Percentiles rank a stretch among this genome's conserved stretches.
Evolutionary conservation across 2,888 invertebrate species (phyloP).

Genomic region (Noctua fimbriata): DNA sequence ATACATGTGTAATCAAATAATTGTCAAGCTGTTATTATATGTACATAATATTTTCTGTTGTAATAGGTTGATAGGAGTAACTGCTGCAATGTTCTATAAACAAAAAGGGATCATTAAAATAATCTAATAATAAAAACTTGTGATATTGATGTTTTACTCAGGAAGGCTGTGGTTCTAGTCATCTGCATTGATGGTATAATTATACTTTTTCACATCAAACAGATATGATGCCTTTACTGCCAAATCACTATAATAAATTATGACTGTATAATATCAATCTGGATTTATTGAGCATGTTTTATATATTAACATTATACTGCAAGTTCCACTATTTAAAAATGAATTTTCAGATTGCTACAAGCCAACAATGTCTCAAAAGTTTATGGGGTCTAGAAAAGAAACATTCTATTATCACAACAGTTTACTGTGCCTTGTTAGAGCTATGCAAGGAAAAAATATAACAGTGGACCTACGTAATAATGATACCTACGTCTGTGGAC

Average conservation of each 20-base stretch:
- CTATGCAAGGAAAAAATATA: conserved; percentile 90
- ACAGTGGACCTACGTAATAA: conserved; percentile 92
- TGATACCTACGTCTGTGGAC: conserved; percentile 91
- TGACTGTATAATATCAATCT: neutral
- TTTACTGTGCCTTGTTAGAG: conserved; percentile 91
- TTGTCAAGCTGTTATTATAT: neutral
- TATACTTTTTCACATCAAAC: neutral
- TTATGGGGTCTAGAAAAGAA: conserved; percentile 83
- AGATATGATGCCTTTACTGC: neutral
- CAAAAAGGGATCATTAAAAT: neutral
- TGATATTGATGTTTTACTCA: neutral
- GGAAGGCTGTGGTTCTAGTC: neutral
- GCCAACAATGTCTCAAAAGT: conserved; percentile 63
- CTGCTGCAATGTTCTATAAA: neutral
- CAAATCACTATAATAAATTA: neutral
- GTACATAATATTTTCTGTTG: neutral
- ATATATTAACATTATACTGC: neutral
- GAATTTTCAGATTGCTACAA: conserved; percentile 33
- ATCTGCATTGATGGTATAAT: neutral
- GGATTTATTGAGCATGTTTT: neutral
- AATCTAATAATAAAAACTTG: neutral
- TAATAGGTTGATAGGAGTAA: neutral
- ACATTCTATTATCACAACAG: conserved; percentile 90
- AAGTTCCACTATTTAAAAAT: conserved; percentile 1
- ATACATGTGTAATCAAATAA: neutral